phyloP scores from a whole-genome alignment of 2,888 invertebrate genomes.

The Andrena haemorrhoa region DNA sequence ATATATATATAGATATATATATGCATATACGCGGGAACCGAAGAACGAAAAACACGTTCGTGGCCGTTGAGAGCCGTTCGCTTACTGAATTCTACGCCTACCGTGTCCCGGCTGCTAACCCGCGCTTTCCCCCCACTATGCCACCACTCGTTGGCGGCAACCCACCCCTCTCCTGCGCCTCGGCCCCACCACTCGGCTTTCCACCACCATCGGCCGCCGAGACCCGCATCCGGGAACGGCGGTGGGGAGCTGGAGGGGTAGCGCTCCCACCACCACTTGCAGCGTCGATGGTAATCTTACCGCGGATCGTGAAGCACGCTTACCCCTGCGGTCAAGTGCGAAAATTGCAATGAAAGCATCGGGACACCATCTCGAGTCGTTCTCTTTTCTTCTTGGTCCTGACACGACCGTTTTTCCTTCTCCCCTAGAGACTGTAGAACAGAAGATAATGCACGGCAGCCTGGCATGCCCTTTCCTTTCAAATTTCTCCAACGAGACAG shows the following conservation, averaged over 20 bases:
- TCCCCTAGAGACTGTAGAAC: background rate
- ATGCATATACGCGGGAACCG: slow-evolving; percentile 72
- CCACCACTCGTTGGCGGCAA: slow-evolving; percentile 64
- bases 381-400: slow-evolving; percentile 22
- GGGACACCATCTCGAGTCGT: slow-evolving; percentile 53
- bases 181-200: slow-evolving; percentile 42
- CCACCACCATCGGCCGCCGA: slow-evolving; percentile 23
- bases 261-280: slow-evolving; percentile 47
- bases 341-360: slow-evolving; percentile 76
- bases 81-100: slow-evolving; percentile 82
- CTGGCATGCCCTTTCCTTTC: slow-evolving; percentile 5
- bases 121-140: slow-evolving; percentile 81
- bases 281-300: slow-evolving; percentile 71
- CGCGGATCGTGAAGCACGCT: slow-evolving; percentile 74
- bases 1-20: slow-evolving; percentile 56
- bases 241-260: slow-evolving; percentile 60
- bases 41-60: slow-evolving; percentile 77
- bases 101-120: slow-evolving; percentile 82
- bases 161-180: slow-evolving; percentile 53
- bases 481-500: slow-evolving; percentile 14
- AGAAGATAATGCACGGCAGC: background rate
- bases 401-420: slow-evolving; percentile 17
- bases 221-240: slow-evolving; percentile 68
- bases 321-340: slow-evolving; percentile 76
- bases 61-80: slow-evolving; percentile 81